These are phyloP conservation scores for Poecilia picta DNA, from an alignment of 2,797 vertebrate species.

Conservation along the genomic window DNA sequence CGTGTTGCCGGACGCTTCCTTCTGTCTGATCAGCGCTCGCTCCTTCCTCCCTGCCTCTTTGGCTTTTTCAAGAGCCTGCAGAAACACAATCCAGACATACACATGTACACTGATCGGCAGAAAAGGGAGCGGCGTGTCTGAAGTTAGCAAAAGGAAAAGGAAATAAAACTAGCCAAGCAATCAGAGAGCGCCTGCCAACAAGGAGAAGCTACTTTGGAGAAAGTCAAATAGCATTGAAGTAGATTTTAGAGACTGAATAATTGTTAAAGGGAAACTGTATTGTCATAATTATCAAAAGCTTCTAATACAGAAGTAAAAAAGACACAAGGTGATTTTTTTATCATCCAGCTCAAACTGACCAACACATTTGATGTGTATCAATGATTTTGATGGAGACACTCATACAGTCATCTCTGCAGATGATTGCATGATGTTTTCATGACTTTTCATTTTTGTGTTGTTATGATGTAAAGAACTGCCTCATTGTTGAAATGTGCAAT, in stretches of 20 bases:
- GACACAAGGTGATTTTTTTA: neutral
- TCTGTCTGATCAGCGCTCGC: conserved; percentile 88
- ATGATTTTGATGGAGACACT: no score
- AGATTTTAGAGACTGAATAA: neutral
- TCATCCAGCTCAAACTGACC: no score
- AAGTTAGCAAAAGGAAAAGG: neutral
- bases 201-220: neutral
- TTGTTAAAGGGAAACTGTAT: neutral
- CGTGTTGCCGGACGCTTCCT: conserved; percentile 85
- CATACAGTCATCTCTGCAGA: no score
- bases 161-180: neutral
- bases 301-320: neutral
- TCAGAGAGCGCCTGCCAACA: neutral
- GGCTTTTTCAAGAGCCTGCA: conserved; percentile 94
- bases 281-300: neutral
- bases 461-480: no score
- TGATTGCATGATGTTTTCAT: no score
- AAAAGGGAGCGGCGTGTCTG: neutral
- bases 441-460: no score
- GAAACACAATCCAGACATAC: conserved; percentile 9
- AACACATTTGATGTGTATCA: no score
- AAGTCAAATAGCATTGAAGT: neutral
- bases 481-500: no score
- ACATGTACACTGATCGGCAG: neutral
- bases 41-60: conserved; percentile 97